Base-by-base conservation (phyloP, 2,888 invertebrate genomes). In the Chymomyza caudatula region DNA sequence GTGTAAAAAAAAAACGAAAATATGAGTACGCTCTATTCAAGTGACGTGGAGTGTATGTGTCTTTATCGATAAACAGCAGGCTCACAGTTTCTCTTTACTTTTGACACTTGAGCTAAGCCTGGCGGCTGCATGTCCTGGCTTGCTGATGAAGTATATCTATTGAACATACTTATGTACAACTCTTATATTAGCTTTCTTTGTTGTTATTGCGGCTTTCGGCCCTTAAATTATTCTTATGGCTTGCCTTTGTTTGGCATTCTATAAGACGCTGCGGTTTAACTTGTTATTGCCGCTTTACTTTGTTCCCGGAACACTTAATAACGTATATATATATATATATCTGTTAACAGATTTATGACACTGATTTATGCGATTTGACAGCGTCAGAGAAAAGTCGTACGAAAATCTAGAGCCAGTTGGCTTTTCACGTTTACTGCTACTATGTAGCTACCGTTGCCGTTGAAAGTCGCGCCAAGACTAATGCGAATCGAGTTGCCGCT, bases 41-140 rank as follows among this genome's bases (percentile, higher is more conserved):
- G n/a, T n/a, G n/a, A n/a, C n/a, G n/a, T n/a, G n/a, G n/a, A n/a
- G n/a, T n/a, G n/a, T n/a, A n/a, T n/a, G n/a, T n/a, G n/a, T n/a
- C n/a, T n/a, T 37, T 13, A 37, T 37, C 2, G 11, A 11, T 37
- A 37, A 11, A 37, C 0, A 8, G 29, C 11, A 3, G 11, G 83
- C 83, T 83, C 80, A 83, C 79, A 80, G 80, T 82, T 80, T 73
- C 76, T 72, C 76, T 70, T 76, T 63, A 73, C 61, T 71, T 78
- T 67, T 71, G 70, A 65, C 82, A 75, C 71, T 82, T 70, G 56
- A 42, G 59, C 59, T 69, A 20, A 59, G 59, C 58, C 56, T 61
- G 25, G n/a, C 51, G 61, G 37, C 65, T 60, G 62, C 66, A 66
- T 65, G 69, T 69, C 67, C 67, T 54, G 53, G 63, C 53, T 58